Evolutionary conservation across 2,113 vertebrate genomes (phyloP).

Genomic region (Henicopernis longicauda): DNA sequence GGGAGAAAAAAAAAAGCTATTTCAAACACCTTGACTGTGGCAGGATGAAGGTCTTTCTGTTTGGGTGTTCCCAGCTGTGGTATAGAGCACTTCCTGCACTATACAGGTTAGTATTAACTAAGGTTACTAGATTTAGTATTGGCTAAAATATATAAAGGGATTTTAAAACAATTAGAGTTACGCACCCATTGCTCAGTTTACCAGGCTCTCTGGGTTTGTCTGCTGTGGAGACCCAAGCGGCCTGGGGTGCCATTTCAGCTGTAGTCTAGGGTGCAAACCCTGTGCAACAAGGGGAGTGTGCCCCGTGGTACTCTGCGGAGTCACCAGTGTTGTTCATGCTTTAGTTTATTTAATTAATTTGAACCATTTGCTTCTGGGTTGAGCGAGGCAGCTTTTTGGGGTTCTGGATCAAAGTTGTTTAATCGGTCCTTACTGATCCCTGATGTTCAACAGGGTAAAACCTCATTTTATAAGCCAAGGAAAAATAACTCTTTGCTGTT

Average conservation of each 20-base stretch:
- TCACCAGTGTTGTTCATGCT: neutral
- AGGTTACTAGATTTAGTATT: neutral
- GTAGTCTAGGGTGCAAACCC: neutral
- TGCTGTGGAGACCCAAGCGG: neutral
- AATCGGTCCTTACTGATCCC: neutral
- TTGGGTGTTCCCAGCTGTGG: neutral
- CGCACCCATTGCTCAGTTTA: neutral
- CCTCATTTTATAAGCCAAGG: neutral
- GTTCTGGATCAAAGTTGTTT: neutral
- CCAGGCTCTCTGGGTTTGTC: neutral
- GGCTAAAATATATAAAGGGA: neutral
- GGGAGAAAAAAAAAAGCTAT: neutral
- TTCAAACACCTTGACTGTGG: neutral
- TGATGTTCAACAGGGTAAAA: neutral
- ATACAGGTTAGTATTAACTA: neutral
- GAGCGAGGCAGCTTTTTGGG: neutral
- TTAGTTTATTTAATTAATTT: neutral
- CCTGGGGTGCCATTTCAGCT: neutral
- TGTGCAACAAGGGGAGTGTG: accelerated
- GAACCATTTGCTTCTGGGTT: neutral
- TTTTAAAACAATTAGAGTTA: neutral
- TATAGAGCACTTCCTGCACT: neutral
- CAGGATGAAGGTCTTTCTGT: neutral
- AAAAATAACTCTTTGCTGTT: neutral
- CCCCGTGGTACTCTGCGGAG: neutral